Conservation (phyloP, 2,113 vertebrate genomes). For the Hiodon tergisus region DNA sequence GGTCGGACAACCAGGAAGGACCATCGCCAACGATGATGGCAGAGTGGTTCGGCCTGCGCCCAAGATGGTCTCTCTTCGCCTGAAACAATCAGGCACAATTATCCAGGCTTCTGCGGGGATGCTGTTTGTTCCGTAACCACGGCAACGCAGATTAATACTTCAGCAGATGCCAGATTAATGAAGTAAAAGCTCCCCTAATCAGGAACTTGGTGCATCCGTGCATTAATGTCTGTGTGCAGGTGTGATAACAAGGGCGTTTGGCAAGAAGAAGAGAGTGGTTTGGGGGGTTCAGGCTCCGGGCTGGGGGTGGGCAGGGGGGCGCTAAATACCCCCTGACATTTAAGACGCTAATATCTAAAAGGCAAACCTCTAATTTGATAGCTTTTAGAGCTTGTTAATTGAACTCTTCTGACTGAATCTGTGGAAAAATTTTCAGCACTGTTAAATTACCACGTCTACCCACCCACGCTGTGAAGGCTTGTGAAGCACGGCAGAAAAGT, state of each 20-base stretch:
- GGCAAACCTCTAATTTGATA: conserved; percentile 79
- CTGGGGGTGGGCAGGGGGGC: conserved; percentile 26
- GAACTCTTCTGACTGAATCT: conserved; percentile 63
- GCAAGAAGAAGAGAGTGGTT: conserved; percentile 36
- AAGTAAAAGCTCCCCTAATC: conserved; percentile 66
- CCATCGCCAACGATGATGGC: neutral
- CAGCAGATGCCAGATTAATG: conserved; percentile 52
- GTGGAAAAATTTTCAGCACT: conserved; percentile 64
- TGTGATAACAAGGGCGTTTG: conserved; percentile 54
- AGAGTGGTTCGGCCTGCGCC: neutral
- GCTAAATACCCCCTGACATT: conserved; percentile 68
- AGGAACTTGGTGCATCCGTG: conserved; percentile 63
- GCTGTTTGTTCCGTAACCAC: conserved; percentile 73
- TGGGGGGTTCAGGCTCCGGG: neutral
- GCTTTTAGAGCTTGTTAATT: conserved; percentile 76
- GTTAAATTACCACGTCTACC: conserved; percentile 71
- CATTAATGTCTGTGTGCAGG: conserved; percentile 66
- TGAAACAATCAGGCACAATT: conserved; percentile 75
- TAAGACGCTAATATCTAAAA: conserved; percentile 74
- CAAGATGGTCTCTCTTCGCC: conserved; percentile 21
- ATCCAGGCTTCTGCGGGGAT: conserved; percentile 64
- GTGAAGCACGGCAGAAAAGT: conserved; percentile 54
- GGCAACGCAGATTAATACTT: conserved; percentile 75
- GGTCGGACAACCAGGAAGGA: neutral
- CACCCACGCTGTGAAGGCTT: conserved; percentile 57